phyloP scores from a whole-genome alignment of 1,140 invertebrate species.

The Cherax destructor region DNA sequence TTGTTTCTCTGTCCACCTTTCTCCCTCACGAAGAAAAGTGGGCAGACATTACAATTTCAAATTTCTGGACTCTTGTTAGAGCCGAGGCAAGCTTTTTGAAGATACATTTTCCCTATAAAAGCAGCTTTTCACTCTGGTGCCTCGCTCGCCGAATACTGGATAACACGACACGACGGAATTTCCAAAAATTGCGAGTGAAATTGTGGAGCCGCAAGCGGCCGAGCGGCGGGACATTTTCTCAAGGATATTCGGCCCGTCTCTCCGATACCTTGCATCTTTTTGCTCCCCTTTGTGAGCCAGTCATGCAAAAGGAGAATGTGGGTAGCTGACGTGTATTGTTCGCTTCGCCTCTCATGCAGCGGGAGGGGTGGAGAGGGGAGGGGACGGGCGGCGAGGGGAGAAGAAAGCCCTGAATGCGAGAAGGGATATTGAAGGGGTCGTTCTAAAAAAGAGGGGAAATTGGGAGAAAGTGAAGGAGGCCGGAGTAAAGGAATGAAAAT shows the following conservation, averaged over 20 bases:
- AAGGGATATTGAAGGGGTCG: not conserved
- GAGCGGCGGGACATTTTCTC: not conserved
- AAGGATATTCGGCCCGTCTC: not conserved
- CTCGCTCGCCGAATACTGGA: slow-evolving; percentile 33
- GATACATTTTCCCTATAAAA: slow-evolving; percentile 60
- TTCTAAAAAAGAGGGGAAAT: not conserved
- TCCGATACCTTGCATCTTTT: slow-evolving; percentile 44
- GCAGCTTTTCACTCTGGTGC: slow-evolving; percentile 45
- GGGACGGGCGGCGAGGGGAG: not conserved
- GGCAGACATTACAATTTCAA: slow-evolving; percentile 47
- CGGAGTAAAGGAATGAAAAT: not conserved
- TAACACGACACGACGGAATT: slow-evolving; percentile 18
- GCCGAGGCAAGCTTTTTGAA: slow-evolving; percentile 53
- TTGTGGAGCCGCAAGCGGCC: not conserved
- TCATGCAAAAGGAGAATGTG: slow-evolving; percentile 46
- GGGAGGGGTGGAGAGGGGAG: not conserved
- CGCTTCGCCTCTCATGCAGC: slow-evolving; percentile 1
- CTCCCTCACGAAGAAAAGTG: slow-evolving; percentile 31
- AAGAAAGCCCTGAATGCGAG: not conserved
- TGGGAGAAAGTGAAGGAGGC: not conserved
- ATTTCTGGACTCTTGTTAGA: slow-evolving; percentile 51
- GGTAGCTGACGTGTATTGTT: slow-evolving; percentile 41
- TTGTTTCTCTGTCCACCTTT: not conserved
- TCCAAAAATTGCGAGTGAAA: slow-evolving; percentile 13
- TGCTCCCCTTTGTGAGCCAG: slow-evolving; percentile 28